These are phyloP conservation scores for Barbus barbus DNA, from an alignment of 2,113 vertebrate genomes.

Conservation along the genomic window DNA sequence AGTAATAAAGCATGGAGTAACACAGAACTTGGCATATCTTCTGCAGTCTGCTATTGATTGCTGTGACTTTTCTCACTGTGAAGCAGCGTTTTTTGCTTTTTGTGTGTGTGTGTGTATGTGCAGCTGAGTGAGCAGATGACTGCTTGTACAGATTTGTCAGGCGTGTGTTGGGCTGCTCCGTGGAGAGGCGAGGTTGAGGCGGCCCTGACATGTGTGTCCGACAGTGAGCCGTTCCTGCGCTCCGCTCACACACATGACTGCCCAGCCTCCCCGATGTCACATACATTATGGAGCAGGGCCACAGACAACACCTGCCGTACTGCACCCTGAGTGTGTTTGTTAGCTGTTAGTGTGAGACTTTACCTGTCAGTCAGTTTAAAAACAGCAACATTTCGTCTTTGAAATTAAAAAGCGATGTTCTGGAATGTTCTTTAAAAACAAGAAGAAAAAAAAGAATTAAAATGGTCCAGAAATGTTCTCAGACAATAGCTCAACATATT, in stretches of 20 bases:
- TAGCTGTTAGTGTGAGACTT: neutral
- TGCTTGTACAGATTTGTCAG: slow-evolving; percentile 71
- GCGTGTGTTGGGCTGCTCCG: slow-evolving; percentile 58
- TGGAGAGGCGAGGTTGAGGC: slow-evolving; percentile 64
- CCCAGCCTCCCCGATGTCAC: slow-evolving; percentile 66
- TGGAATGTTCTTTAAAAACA: neutral
- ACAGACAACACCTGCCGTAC: slow-evolving; percentile 70
- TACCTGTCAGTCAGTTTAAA: neutral
- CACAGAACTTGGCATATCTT: neutral
- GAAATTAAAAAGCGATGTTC: neutral
- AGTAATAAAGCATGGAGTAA: neutral
- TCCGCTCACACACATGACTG: slow-evolving; percentile 72
- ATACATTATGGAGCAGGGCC: slow-evolving; percentile 75
- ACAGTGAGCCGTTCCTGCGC: slow-evolving; percentile 69
- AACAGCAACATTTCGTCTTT: neutral
- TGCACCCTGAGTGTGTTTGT: slow-evolving; percentile 26
- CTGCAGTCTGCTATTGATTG: neutral
- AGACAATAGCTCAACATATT: too few relatives aligned
- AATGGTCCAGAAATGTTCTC: neutral
- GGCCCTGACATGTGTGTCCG: slow-evolving; percentile 72
- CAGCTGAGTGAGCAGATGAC: slow-evolving; percentile 39
- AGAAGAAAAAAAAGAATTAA: too few relatives aligned
- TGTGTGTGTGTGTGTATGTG: slow-evolving; percentile 54
- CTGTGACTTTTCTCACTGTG: slow-evolving; percentile 35
- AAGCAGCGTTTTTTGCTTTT: slow-evolving; percentile 64